Evolutionary conservation across 1,140 invertebrate species (phyloP), one percentile per base, ranked within the genome.

Genomic region (Anthonomus grandis): DNA sequence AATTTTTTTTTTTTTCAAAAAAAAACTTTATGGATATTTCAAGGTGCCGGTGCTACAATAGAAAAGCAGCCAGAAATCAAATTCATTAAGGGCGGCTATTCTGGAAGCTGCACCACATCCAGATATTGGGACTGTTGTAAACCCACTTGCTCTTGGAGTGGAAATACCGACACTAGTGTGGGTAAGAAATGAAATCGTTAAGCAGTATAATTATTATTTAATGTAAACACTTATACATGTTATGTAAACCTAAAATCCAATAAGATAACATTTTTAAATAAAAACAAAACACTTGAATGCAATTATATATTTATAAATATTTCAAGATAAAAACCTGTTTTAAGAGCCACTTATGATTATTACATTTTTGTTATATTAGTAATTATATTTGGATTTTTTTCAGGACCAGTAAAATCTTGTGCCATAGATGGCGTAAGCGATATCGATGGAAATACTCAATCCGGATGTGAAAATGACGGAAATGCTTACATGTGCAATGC

Each of bases 81-180:
- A 27, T 48, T 56, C 18, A 23, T 56, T 21, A 24, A 56, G 41
- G 44, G 42, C 18, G 55, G 60, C 8, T 49, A 22, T 12, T 22
- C 15, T 19, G 60, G 55, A 1, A 13, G 31, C 2, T 46, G 44
- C 12, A 53, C 45, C 13, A 62, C 60, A 9, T 52, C 60, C 12
- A 42, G 60, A 31, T 62, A 62, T 15, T 62, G 60, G 60, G 60
- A 62, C 41, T 62, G 60, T 38, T 62, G 60, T 36, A 62, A 62
- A 46, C 55, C 55, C 17, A 57, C 60, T 23, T 62, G 60, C 44
- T 37, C 50, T 8, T 62, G 60, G 60, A 10, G 17, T 12, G 60
- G 38, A 49, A 57, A 62, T 24, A 38, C 36, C 4, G 53, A 52
- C 37, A 56, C 53, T 9, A 38, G 22, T 21, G 13, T 39, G 38